Conservation (phyloP, 2,113 vertebrate species). For the Tor tambroides region DNA sequence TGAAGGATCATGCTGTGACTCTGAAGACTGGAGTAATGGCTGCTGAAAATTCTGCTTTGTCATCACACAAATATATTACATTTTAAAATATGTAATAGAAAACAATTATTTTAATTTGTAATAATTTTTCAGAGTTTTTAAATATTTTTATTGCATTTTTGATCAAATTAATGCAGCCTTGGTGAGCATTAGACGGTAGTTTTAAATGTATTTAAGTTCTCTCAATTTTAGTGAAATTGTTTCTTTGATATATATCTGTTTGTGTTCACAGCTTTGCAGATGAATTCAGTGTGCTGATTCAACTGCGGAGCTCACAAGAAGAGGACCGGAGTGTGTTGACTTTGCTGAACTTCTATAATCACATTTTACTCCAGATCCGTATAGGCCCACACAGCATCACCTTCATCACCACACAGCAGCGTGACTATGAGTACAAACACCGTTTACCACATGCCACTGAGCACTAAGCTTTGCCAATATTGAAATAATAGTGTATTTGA, state of each 20-base stretch:
- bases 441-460: background rate
- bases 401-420: slow-evolving; percentile 76
- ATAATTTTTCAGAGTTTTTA: background rate
- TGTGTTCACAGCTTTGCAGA: slow-evolving; percentile 76
- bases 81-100: background rate
- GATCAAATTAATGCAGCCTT: background rate
- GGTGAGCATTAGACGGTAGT: background rate
- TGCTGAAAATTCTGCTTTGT: background rate
- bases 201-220: background rate
- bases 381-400: slow-evolving; percentile 67
- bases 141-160: background rate
- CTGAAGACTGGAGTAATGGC: background rate
- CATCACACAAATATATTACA: background rate
- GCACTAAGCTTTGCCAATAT: background rate
- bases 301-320: slow-evolving; percentile 72
- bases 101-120: background rate
- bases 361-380: slow-evolving; percentile 81
- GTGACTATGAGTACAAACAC: slow-evolving; percentile 75
- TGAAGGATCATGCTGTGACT: background rate
- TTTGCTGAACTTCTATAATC: slow-evolving; percentile 74
- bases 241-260: background rate
- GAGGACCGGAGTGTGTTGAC: slow-evolving; percentile 79
- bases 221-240: background rate
- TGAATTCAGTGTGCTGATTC: slow-evolving; percentile 79
- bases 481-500: background rate